Percentiles rank a stretch among this genome's conserved stretches.
These are phyloP conservation scores for Coreius guichenoti DNA, from an alignment of 2,797 vertebrate species.

Conservation along the genomic window DNA sequence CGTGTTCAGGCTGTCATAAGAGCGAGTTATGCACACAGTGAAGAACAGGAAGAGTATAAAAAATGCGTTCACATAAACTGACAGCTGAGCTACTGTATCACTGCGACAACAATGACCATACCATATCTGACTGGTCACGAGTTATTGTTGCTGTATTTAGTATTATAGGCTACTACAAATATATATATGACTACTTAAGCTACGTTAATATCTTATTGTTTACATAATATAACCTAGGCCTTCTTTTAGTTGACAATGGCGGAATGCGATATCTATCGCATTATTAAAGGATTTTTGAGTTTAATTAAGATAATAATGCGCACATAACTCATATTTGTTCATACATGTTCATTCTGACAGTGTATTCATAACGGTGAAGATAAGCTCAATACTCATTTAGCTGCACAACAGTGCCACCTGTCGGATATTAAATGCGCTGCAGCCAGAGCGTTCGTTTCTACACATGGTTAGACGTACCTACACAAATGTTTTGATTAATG, in stretches of 20 bases:
- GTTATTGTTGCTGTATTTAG: background rate
- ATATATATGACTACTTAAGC: background rate
- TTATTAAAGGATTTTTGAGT: too few relatives aligned
- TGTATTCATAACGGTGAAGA: background rate
- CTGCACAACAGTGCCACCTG: background rate
- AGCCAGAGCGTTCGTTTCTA: background rate
- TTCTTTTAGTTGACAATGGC: background rate
- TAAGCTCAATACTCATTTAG: background rate
- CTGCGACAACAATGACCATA: background rate
- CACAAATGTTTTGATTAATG: background rate
- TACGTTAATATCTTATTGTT: background rate
- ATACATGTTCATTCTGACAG: background rate
- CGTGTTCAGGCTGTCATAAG: slow-evolving; percentile 40
- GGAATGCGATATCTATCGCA: background rate
- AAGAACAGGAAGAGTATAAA: slow-evolving; percentile 28
- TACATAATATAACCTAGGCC: too few relatives aligned
- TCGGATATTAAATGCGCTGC: background rate
- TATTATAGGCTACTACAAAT: background rate
- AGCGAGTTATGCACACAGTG: slow-evolving; percentile 9
- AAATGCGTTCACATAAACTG: background rate
- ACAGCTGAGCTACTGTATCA: background rate
- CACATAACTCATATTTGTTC: too few relatives aligned
- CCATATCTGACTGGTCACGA: background rate
- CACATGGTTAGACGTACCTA: background rate
- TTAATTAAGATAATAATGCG: background rate